These are phyloP conservation scores for Etheostoma perlongum DNA, from an alignment of 2,797 vertebrate species.

Conservation along the genomic window DNA sequence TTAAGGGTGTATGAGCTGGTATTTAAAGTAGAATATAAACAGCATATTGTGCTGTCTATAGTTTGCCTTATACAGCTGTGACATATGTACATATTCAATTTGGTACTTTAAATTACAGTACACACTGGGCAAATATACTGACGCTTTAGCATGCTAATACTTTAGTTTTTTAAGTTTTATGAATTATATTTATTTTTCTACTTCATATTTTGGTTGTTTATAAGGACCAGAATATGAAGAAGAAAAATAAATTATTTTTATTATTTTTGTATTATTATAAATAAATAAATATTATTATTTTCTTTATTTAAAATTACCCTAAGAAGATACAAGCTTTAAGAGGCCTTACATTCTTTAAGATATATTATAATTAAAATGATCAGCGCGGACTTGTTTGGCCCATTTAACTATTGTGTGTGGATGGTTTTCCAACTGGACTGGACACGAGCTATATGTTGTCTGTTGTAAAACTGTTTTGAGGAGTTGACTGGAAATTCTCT, in stretches of 20 bases:
- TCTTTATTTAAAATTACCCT: not conserved
- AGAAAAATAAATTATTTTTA: no score
- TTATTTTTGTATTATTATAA: no score
- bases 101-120: not conserved
- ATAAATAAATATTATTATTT: not conserved
- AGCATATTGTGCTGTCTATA: not conserved
- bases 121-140: not conserved
- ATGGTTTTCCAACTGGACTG: not conserved
- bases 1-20: not conserved
- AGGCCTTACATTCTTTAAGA: not conserved
- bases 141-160: not conserved
- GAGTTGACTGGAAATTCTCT: constrained; percentile 69
- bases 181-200: not conserved
- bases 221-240: no score
- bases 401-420: not conserved
- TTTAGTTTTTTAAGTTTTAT: not conserved
- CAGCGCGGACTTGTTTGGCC: not conserved
- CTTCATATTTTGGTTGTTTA: not conserved
- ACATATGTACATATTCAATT: not conserved
- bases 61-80: not conserved
- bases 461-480: constrained; percentile 30
- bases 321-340: not conserved
- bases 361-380: not conserved
- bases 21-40: not conserved
- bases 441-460: not conserved